Conservation (phyloP, 64 coral and sea anemone genomes). For the Pocillopora damicornis region DNA sequence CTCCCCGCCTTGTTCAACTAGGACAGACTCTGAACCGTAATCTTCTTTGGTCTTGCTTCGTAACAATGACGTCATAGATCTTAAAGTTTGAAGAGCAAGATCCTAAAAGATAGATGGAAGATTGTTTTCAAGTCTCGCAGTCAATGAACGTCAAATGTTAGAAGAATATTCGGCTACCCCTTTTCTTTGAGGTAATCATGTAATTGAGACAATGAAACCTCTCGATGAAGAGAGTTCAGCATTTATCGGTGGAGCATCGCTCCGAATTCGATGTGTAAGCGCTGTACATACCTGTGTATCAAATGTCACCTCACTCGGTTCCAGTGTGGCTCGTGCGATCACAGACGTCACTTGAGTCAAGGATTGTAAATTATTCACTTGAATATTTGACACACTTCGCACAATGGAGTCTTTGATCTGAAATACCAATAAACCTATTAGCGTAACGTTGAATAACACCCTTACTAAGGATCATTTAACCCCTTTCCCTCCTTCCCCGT, state of each 20-base stretch:
- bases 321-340: slow-evolving; percentile 63
- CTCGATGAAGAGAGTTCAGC: too few relatives aligned
- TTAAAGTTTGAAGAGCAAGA: slow-evolving; percentile 20
- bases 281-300: neutral
- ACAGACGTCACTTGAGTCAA: slow-evolving; percentile 77
- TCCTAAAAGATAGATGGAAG: slow-evolving; percentile 1
- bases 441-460: too few relatives aligned
- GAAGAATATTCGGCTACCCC: too few relatives aligned
- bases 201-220: too few relatives aligned
- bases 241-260: too few relatives aligned
- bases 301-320: slow-evolving; percentile 35
- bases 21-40: slow-evolving; percentile 32
- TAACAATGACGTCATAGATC: slow-evolving; percentile 38
- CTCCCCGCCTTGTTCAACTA: neutral
- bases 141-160: too few relatives aligned
- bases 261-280: too few relatives aligned
- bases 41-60: slow-evolving; percentile 37
- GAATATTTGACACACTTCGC: slow-evolving; percentile 34
- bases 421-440: neutral
- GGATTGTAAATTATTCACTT: slow-evolving; percentile 54
- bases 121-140: too few relatives aligned
- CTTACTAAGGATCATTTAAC: too few relatives aligned
- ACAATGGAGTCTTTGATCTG: slow-evolving; percentile 68
- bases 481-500: too few relatives aligned
- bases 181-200: too few relatives aligned